These are phyloP conservation scores for Thalassophryne amazonica DNA, from an alignment of 2,797 vertebrate genomes.

Conservation along the genomic window DNA sequence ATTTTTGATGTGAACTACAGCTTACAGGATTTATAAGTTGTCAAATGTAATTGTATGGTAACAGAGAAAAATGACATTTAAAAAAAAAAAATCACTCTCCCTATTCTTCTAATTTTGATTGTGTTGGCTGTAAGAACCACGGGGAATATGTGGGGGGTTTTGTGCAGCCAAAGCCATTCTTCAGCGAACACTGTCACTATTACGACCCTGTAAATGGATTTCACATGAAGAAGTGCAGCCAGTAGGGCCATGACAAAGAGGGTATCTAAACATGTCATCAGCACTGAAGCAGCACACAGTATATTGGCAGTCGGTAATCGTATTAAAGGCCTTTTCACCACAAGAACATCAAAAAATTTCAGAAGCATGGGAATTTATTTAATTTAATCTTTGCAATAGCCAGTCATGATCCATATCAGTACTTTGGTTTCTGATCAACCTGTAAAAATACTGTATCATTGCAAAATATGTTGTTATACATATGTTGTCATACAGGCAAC, in stretches of 20 bases:
- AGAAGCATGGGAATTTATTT: too few relatives aligned
- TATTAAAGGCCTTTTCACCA: too few relatives aligned
- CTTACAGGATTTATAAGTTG: conserved; percentile 42
- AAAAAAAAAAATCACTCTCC: background rate
- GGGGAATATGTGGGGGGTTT: conserved; percentile 34
- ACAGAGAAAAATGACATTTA: conserved; percentile 46
- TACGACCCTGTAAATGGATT: conserved; percentile 40
- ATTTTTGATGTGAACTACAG: conserved; percentile 45
- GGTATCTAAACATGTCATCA: conserved; percentile 13
- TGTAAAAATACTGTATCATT: too few relatives aligned
- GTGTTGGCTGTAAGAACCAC: conserved; percentile 21
- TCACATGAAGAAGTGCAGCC: conserved; percentile 32
- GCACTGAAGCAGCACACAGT: background rate
- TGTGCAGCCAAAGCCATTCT: conserved; percentile 49
- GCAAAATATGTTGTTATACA: too few relatives aligned
- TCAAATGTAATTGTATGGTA: conserved; percentile 51
- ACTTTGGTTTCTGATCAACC: too few relatives aligned
- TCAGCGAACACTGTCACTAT: conserved; percentile 42
- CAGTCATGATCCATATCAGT: too few relatives aligned
- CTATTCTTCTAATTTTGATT: conserved; percentile 32
- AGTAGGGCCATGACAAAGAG: conserved; percentile 14
- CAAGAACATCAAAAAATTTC: too few relatives aligned
- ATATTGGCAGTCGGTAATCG: conserved; percentile 14
- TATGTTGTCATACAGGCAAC: too few relatives aligned
- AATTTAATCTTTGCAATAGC: too few relatives aligned